Evolutionary conservation across 2,888 invertebrate genomes (phyloP), one percentile per base, ranked within the genome.

Genomic region (Pachymerium ferrugineum): DNA sequence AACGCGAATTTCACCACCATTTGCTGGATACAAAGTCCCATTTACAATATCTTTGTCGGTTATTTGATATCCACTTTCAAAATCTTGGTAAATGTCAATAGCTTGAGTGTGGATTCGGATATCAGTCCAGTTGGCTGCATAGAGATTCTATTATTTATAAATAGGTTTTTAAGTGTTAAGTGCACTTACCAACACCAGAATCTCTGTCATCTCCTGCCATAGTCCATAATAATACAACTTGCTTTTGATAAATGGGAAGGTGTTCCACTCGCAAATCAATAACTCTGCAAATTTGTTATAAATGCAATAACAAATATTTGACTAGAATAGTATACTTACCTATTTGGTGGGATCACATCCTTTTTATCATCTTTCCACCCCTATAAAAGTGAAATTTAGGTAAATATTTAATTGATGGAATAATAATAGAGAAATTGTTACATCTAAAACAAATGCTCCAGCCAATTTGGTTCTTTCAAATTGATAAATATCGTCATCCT

Each of bases 301-400:
- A 62, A 54, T 38, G 14, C 3, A 6, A 8, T n/a, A 38, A 3
- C 3, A 12, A 38, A 38, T 14, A n/a, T 62, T 10, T 22, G 47
- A 14, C 4, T 25, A 10, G 12, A 47, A 1, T 62, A 28, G 14
- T 12, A 54, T 22, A 19, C 28, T 62, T 62, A 62, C 62, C 62
- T 62, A n/a, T 62, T 62, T 62, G 62, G 62, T 62, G 62, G 62
- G 25, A 62, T 22, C 3, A 62, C 12, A 25, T 4, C 73, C 28
- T 22, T 73, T 70, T n/a, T n/a, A n/a, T n/a, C n/a, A n/a, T 12
- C 54, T 12, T 25, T 68, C 62, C 22, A 73, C 70, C n/a, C 72
- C 75, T 1, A 67, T 29, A 54, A 54, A 54, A n/a, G 10, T 72
- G 16, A 0, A 77, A 22, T 25, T 68, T 30, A 14, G 12, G 22